Conservation (phyloP, 1,140 invertebrate genomes). For the Drosophila persimilis region DNA sequence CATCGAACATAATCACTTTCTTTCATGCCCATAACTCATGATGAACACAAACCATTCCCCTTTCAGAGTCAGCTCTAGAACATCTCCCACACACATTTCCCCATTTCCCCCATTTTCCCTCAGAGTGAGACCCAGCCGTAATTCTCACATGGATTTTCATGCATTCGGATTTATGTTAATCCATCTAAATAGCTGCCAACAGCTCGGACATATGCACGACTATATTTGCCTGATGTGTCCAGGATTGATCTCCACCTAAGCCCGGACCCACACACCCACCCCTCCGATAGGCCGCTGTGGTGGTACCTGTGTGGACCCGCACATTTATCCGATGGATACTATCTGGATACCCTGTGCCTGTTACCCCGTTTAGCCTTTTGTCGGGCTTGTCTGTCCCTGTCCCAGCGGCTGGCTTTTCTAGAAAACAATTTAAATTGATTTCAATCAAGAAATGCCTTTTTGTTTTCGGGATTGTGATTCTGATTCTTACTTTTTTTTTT, state of each 20-base stretch:
- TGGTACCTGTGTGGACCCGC: slow-evolving; percentile 40
- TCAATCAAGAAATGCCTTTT: slow-evolving; percentile 78
- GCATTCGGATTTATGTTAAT: slow-evolving; percentile 68
- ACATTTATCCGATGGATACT: slow-evolving; percentile 66
- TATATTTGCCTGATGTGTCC: slow-evolving; percentile 59
- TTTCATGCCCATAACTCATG: slow-evolving; percentile 36
- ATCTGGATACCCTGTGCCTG: slow-evolving; percentile 17
- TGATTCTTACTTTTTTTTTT: slow-evolving; percentile 11
- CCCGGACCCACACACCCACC: not conserved
- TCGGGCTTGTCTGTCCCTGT: slow-evolving; percentile 33
- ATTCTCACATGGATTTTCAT: slow-evolving; percentile 70
- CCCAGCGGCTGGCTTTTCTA: slow-evolving; percentile 62
- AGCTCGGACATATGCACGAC: slow-evolving; percentile 66
- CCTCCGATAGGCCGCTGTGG: not conserved
- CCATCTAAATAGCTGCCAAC: slow-evolving; percentile 78
- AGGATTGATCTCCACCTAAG: slow-evolving; percentile 45
- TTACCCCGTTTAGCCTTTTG: slow-evolving; percentile 46
- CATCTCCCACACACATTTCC: slow-evolving; percentile 49
- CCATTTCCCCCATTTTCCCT: slow-evolving; percentile 6
- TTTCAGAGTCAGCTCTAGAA: slow-evolving; percentile 16
- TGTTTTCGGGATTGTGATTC: slow-evolving; percentile 68
- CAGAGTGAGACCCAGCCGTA: slow-evolving; percentile 16
- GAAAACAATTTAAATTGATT: slow-evolving; percentile 82
- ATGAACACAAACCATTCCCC: slow-evolving; percentile 4
- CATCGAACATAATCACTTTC: slow-evolving; percentile 12